These are phyloP conservation scores for Trematomus bernacchii DNA, from an alignment of 2,797 vertebrate species.

Conservation along the genomic window DNA sequence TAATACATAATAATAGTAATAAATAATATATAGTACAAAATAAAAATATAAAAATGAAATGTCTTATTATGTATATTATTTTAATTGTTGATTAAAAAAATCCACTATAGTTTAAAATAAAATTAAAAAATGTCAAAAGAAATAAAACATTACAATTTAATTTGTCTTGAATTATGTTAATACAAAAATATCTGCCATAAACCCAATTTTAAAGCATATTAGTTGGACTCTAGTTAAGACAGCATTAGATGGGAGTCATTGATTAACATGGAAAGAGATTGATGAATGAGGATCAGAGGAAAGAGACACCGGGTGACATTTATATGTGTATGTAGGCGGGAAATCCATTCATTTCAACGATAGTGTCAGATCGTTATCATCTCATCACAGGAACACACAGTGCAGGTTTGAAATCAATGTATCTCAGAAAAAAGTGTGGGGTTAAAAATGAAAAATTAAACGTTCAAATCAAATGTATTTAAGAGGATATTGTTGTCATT, in stretches of 20 bases:
- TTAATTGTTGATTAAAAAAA: too few relatives aligned
- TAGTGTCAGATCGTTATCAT: not conserved
- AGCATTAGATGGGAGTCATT: conserved; percentile 1
- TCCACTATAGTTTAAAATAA: too few relatives aligned
- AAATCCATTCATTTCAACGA: not conserved
- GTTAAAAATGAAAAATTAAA: not conserved
- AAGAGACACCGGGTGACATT: conserved; percentile 3
- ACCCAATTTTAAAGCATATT: not conserved
- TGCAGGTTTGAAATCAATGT: not conserved
- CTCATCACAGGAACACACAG: not conserved
- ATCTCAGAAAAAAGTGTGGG: not conserved
- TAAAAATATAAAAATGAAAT: too few relatives aligned
- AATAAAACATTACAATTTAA: not conserved
- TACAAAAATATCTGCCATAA: not conserved
- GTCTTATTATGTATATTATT: too few relatives aligned
- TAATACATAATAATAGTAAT: too few relatives aligned
- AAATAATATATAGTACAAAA: too few relatives aligned
- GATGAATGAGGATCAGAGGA: conserved; percentile 1
- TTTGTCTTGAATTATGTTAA: not conserved
- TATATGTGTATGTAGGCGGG: not conserved
- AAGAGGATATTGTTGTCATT: too few relatives aligned
- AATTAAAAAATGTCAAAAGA: too few relatives aligned
- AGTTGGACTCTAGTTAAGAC: conserved; percentile 36
- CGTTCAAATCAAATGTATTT: too few relatives aligned
- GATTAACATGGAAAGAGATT: not conserved